Conservation (phyloP, 2,797 vertebrate genomes). For the Chelidonichthys spinosus region DNA sequence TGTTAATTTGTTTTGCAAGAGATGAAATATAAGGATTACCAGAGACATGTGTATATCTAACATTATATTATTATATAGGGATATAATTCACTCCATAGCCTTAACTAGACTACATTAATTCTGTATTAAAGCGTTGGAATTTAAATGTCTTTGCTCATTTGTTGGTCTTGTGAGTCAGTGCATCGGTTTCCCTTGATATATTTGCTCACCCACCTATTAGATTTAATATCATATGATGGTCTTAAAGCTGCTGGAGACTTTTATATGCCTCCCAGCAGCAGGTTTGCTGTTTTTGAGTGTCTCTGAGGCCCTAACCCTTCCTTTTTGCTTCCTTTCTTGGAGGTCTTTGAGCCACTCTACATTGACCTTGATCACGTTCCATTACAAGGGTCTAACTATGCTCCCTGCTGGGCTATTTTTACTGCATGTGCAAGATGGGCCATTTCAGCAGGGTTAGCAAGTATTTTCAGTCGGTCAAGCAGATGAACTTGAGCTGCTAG, state of each 20-base stretch:
- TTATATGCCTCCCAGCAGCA: background rate
- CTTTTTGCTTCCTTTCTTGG: constrained; percentile 6
- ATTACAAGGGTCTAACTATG: constrained; percentile 37
- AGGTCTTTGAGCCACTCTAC: constrained; percentile 39
- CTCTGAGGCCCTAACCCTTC: background rate
- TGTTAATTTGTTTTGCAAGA: background rate
- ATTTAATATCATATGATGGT: background rate
- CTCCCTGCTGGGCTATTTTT: constrained; percentile 65
- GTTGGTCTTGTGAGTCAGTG: background rate
- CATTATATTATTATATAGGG: background rate
- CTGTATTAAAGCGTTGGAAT: background rate
- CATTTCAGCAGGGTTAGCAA: constrained; percentile 49
- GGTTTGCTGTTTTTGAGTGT: background rate
- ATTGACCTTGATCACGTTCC: constrained; percentile 62
- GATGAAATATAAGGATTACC: background rate
- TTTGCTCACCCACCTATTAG: background rate
- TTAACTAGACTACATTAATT: background rate
- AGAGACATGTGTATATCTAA: background rate
- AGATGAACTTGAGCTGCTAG: constrained; percentile 19
- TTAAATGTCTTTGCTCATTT: background rate
- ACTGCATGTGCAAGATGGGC: constrained; percentile 40
- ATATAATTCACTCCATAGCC: background rate
- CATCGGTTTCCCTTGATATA: background rate
- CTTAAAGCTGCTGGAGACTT: constrained; percentile 1
- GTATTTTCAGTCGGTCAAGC: constrained; percentile 50